A percentile compares a stretch with the other conserved stretches of the same genome.
Evolutionary conservation across 2,888 invertebrate genomes (phyloP).

Genomic region (Drosophila longiperda): DNA sequence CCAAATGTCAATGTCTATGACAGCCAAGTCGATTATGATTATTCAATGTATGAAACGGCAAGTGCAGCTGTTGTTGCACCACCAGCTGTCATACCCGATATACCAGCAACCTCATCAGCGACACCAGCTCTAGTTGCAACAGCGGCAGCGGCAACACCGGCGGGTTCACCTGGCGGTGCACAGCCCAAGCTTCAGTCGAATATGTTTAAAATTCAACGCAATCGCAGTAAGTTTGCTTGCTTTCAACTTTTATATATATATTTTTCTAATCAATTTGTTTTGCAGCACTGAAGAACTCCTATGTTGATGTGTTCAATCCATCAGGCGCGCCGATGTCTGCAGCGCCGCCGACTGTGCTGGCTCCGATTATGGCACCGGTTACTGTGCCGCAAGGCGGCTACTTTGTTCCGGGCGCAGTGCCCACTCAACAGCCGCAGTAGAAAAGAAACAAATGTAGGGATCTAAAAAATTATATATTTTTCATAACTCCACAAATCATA

Average conservation of each 20-base stretch:
- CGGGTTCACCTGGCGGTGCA: slow-evolving; percentile 40
- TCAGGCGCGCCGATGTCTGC: slow-evolving; percentile 85
- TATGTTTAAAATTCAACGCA: slow-evolving; percentile 92
- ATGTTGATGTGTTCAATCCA: slow-evolving; percentile 95
- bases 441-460: slow-evolving; percentile 25
- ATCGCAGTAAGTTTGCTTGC: slow-evolving; percentile 88
- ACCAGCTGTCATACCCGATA: slow-evolving; percentile 12
- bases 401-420: slow-evolving; percentile 81
- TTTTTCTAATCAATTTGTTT: slow-evolving; percentile 32
- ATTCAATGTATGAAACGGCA: slow-evolving; percentile 25
- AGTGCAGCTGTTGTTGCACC: slow-evolving; percentile 33
- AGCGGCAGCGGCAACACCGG: slow-evolving; percentile 32
- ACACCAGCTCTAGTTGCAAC: slow-evolving; percentile 17
- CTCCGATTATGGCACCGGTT: slow-evolving; percentile 84
- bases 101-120: slow-evolving; percentile 29
- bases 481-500: too few relatives aligned
- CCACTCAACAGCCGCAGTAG: slow-evolving; percentile 55
- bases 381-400: slow-evolving; percentile 83
- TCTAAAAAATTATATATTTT: too few relatives aligned
- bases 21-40: slow-evolving; percentile 45
- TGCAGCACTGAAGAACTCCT: slow-evolving; percentile 92
- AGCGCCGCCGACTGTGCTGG: slow-evolving; percentile 82
- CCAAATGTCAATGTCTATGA: slow-evolving; percentile 39
- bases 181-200: slow-evolving; percentile 86
- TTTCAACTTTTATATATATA: too few relatives aligned